Percentiles rank a stretch among this genome's conserved stretches.
These are phyloP conservation scores for Sitobion miscanthi DNA, from an alignment of 1,140 invertebrate genomes.

Conservation along the genomic window DNA sequence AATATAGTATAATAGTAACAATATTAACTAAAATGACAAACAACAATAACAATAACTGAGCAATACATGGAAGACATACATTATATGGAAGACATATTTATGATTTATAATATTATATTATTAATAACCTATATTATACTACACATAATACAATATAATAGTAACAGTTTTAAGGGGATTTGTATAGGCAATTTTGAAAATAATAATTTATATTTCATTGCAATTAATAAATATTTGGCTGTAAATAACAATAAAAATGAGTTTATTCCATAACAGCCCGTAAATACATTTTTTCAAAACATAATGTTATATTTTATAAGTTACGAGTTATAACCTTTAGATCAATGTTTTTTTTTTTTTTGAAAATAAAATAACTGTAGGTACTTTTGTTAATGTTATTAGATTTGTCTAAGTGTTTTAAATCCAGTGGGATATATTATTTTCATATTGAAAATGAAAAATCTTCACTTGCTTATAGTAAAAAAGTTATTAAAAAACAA, in stretches of 20 bases:
- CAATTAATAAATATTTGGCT: neutral
- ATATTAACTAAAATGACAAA: conserved; percentile 4
- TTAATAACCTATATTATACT: neutral
- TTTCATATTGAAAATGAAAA: neutral
- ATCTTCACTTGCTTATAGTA: neutral
- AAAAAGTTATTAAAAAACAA: neutral
- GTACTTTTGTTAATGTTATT: neutral
- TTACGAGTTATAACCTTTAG: neutral
- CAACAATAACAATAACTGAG: neutral
- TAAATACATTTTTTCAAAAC: neutral
- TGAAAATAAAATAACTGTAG: neutral
- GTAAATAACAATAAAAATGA: neutral
- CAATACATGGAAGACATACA: neutral
- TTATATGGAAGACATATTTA: neutral
- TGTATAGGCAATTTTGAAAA: neutral
- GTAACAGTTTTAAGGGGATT: neutral
- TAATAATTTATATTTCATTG: neutral
- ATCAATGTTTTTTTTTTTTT: neutral
- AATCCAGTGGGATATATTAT: neutral
- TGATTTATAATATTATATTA: neutral
- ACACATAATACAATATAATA: neutral
- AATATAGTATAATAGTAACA: neutral
- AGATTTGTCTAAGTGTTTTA: neutral
- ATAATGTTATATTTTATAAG: neutral
- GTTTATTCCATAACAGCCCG: neutral